Conservation (phyloP, 2,113 vertebrate genomes). For the Ciconia boyciana region DNA sequence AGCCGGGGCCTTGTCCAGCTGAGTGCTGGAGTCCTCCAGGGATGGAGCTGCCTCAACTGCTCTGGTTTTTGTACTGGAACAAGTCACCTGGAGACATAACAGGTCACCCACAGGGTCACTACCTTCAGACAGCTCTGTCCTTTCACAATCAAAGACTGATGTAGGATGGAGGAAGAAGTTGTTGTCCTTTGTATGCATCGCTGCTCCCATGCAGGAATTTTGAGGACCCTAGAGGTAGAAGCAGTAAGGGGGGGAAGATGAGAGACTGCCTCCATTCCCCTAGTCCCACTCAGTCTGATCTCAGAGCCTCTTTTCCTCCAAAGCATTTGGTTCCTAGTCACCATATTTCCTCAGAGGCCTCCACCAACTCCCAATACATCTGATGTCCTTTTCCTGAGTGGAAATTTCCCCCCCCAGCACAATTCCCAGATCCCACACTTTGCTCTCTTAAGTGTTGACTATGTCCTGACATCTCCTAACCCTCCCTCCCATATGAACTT, state of each 20-base stretch:
- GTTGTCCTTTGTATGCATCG: background rate
- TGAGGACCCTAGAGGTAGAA: background rate
- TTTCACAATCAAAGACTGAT: background rate
- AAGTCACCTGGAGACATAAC: background rate
- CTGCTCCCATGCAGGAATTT: background rate
- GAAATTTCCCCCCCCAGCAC: background rate
- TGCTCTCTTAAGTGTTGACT: accelerated
- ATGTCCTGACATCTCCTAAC: background rate
- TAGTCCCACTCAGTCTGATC: background rate
- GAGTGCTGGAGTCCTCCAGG: background rate
- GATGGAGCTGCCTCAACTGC: background rate
- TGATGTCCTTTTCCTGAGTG: background rate
- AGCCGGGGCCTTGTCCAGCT: background rate
- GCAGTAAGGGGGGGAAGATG: background rate
- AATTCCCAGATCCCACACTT: background rate
- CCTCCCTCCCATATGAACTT: background rate
- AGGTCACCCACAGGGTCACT: background rate
- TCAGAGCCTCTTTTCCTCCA: background rate
- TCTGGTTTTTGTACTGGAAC: background rate
- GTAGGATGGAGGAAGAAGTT: background rate
- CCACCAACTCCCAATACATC: background rate
- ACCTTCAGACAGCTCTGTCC: background rate
- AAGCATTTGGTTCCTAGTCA: background rate
- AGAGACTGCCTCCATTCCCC: background rate
- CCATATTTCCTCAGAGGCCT: background rate